Conservation (phyloP, 2,888 invertebrate species). For the Agonum fuliginosum region DNA sequence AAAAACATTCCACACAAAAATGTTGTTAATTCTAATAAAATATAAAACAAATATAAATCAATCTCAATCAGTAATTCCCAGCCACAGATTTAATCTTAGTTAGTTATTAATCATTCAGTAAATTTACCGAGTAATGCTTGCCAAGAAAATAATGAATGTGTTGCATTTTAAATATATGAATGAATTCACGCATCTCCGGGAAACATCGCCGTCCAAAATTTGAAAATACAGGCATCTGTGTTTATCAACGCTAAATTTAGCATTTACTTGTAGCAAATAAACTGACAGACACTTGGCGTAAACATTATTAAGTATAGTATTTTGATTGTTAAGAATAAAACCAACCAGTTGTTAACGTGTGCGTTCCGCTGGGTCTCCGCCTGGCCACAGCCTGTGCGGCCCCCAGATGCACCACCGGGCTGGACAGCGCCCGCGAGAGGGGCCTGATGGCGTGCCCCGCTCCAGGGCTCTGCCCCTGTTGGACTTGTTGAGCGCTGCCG, state of each 20-base stretch:
- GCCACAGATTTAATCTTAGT: no score
- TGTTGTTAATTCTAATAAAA: background rate
- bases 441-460: slow-evolving; percentile 74
- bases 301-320: slow-evolving; percentile 22
- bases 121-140: slow-evolving; percentile 22
- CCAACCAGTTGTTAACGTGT: slow-evolving; percentile 71
- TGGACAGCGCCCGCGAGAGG: slow-evolving; percentile 88
- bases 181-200: background rate
- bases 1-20: background rate
- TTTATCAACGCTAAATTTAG: slow-evolving; percentile 24
- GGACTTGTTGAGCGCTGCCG: slow-evolving; percentile 72
- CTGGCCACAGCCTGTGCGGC: slow-evolving; percentile 68
- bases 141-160: slow-evolving; percentile 42
- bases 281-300: slow-evolving; percentile 12
- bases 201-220: no score
- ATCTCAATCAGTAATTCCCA: no score
- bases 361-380: slow-evolving; percentile 71
- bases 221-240: slow-evolving; percentile 35
- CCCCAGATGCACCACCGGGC: slow-evolving; percentile 86
- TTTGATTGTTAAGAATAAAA: background rate
- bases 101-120: no score
- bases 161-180: slow-evolving; percentile 8
- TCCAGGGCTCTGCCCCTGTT: slow-evolving; percentile 53
- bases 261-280: slow-evolving; percentile 1
- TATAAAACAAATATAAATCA: background rate